Percentiles rank a stretch among this genome's conserved stretches.
These are phyloP conservation scores for Hephaestus fuliginosus DNA, from an alignment of 2,797 vertebrate genomes.

Conservation along the genomic window DNA sequence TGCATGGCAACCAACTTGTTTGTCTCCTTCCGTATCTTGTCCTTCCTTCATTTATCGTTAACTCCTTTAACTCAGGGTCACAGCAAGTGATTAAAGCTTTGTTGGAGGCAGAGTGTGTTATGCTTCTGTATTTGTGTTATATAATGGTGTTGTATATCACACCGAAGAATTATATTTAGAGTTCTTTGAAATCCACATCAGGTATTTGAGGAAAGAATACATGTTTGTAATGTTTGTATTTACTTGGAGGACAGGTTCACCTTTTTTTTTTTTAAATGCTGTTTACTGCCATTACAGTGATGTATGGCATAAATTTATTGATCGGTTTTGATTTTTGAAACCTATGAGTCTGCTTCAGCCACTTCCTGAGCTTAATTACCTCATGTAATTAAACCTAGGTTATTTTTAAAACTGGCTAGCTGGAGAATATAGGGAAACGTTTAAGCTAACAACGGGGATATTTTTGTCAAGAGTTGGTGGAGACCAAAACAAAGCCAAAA, in stretches of 20 bases:
- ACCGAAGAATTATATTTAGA: neutral
- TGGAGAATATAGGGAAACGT: too few relatives aligned
- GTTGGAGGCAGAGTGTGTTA: neutral
- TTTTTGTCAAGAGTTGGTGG: too few relatives aligned
- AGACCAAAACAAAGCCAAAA: too few relatives aligned
- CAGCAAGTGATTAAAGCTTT: constrained; percentile 21
- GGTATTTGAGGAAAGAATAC: neutral
- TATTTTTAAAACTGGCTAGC: too few relatives aligned
- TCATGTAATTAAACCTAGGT: neutral
- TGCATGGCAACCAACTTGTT: constrained; percentile 79
- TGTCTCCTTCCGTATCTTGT: constrained; percentile 53
- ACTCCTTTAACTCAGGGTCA: constrained; percentile 51
- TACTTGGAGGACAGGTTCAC: neutral
- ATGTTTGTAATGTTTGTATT: neutral
- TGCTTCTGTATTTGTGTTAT: constrained; percentile 9
- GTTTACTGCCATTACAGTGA: neutral
- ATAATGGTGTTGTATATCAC: neutral
- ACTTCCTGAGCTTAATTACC: neutral
- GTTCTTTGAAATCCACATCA: constrained; percentile 2
- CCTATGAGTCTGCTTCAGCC: too few relatives aligned
- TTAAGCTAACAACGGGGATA: too few relatives aligned
- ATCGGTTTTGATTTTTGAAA: neutral
- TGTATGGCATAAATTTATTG: neutral
- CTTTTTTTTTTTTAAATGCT: neutral
- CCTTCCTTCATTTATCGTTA: constrained; percentile 46